Evolutionary conservation across 2,888 invertebrate species (phyloP).

Genomic region (Myathropa florea): DNA sequence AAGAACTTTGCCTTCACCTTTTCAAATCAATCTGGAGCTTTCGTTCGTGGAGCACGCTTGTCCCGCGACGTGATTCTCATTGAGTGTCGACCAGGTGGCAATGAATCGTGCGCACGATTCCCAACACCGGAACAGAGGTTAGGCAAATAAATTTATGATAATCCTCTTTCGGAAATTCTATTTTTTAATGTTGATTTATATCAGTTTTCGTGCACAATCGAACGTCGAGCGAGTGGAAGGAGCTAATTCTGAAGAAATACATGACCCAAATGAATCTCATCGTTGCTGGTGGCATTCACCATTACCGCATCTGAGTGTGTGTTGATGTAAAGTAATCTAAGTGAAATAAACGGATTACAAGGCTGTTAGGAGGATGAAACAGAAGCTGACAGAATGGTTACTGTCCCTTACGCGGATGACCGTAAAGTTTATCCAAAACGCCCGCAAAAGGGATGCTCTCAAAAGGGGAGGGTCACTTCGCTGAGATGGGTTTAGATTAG

Average conservation of each 20-base stretch:
- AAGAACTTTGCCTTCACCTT: not conserved
- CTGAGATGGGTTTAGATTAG: conserved; percentile 18
- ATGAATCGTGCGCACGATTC: conserved; percentile 18
- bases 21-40: not conserved
- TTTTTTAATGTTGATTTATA: conserved; percentile 38
- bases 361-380: conserved; percentile 1
- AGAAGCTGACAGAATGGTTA: not conserved
- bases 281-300: not conserved
- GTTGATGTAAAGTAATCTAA: conserved; percentile 24
- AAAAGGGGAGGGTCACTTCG: not conserved
- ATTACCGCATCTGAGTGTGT: not conserved
- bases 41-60: not conserved
- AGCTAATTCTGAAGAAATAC: conserved; percentile 3
- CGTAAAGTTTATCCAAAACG: conserved; percentile 10
- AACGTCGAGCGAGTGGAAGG: not conserved
- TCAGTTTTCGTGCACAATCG: not conserved
- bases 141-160: conserved; percentile 40
- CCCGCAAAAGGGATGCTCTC: not conserved
- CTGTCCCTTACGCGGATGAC: conserved; percentile 6
- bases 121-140: conserved; percentile 14
- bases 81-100: not conserved
- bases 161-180: conserved; percentile 28
- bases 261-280: not conserved
- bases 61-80: not conserved
- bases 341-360: conserved; percentile 31